Evolutionary conservation across 2,888 invertebrate genomes (phyloP).

Genomic region (Exocentrus adspersus): DNA sequence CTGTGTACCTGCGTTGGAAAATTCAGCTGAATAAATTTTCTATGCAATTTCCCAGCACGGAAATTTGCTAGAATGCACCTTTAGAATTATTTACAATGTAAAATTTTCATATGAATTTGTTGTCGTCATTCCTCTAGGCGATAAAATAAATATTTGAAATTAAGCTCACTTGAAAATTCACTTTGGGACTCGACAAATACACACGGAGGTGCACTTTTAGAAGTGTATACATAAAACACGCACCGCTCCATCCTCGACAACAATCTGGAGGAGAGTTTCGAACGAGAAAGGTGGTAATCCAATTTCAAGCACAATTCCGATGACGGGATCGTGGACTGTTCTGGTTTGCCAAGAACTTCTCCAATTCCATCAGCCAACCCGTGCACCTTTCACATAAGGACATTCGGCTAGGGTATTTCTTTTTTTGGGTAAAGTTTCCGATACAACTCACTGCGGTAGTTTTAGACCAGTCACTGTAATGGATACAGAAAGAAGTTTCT

Average conservation of each 20-base stretch:
- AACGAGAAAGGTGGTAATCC: background rate
- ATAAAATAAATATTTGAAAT: too few species aligned
- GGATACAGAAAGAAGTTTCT: background rate
- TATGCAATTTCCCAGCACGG: background rate
- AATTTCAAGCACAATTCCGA: background rate
- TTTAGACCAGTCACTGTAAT: background rate
- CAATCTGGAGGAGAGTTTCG: background rate
- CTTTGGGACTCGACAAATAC: too few species aligned
- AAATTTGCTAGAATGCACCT: background rate
- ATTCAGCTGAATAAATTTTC: background rate
- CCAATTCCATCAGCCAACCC: constrained; percentile 12
- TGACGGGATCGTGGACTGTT: constrained; percentile 2
- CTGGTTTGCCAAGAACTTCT: constrained; percentile 17
- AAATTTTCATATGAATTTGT: too few species aligned
- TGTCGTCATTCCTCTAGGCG: too few species aligned
- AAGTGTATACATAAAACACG: background rate
- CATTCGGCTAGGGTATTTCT: constrained; percentile 1
- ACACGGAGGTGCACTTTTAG: too few species aligned
- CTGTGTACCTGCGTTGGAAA: background rate
- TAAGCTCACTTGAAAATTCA: too few species aligned
- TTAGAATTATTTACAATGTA: background rate
- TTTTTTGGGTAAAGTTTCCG: constrained; percentile 11
- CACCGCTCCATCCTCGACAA: background rate
- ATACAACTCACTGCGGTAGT: too few species aligned
- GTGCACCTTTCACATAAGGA: constrained; percentile 6